Evolutionary conservation across 2,113 vertebrate species (phyloP).

Genomic region (Pelecanus crispus): DNA sequence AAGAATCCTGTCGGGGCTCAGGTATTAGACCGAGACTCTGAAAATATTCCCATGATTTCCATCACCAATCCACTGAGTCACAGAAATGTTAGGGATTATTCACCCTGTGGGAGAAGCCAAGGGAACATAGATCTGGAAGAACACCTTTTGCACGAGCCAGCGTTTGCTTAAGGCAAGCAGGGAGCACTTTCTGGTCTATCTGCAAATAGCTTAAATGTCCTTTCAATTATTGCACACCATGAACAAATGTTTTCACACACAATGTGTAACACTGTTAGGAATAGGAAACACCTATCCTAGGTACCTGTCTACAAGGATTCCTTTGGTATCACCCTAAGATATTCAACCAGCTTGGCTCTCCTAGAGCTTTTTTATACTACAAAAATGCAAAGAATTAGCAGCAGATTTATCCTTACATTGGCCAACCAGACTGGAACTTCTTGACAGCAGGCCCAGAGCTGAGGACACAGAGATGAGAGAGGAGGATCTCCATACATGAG

Average conservation of each 20-base stretch:
- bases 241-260: not conserved
- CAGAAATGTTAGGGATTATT: constrained; percentile 3
- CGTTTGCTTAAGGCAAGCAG: not conserved
- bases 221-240: not conserved
- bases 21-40: constrained; percentile 26
- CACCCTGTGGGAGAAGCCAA: constrained; percentile 3
- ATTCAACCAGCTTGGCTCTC: not conserved
- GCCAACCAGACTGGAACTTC: not conserved
- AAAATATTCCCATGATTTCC: constrained; percentile 28
- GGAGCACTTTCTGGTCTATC: not conserved
- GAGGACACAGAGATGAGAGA: not conserved
- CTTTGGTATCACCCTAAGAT: not conserved
- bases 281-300: not conserved
- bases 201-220: not conserved
- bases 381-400: not conserved
- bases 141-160: not conserved
- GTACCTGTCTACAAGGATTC: not conserved
- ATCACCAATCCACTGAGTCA: constrained; percentile 37
- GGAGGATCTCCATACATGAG: not conserved
- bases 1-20: constrained; percentile 8
- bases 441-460: not conserved
- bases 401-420: not conserved
- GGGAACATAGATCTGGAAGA: not conserved
- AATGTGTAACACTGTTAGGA: too few species aligned
- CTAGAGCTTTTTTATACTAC: not conserved